Conservation (phyloP, 1,140 invertebrate species). For the Zeugodacus cucurbitae region DNA sequence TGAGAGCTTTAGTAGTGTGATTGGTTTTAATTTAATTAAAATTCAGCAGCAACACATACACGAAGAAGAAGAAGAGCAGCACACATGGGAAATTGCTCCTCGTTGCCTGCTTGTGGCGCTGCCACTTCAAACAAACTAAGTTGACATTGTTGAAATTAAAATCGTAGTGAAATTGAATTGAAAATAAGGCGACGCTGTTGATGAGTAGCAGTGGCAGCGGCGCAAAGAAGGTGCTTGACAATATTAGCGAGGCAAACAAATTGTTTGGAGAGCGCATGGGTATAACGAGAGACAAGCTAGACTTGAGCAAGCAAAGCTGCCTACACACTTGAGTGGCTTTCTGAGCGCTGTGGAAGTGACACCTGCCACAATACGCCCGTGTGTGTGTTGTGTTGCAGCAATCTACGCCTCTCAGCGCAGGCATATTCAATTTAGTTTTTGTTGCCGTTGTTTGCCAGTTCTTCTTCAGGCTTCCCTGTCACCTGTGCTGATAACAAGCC, state of each 20-base stretch:
- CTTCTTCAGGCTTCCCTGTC: not conserved
- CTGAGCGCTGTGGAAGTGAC: not conserved
- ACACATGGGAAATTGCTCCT: not conserved
- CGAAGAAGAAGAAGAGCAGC: not conserved
- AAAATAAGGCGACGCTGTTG: not conserved
- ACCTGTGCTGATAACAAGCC: not conserved
- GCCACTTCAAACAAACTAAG: constrained; percentile 26
- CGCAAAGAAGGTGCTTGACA: not conserved
- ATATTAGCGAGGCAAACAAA: not conserved
- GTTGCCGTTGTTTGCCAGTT: not conserved
- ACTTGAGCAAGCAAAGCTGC: not conserved
- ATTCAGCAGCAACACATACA: not conserved
- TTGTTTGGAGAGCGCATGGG: not conserved
- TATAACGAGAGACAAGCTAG: not conserved
- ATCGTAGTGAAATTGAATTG: not conserved
- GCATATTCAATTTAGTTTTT: not conserved
- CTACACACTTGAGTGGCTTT: not conserved
- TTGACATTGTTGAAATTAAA: constrained; percentile 28
- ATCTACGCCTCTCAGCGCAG: not conserved
- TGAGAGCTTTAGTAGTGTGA: not conserved
- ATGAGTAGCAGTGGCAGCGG: not conserved
- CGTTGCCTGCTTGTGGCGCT: not conserved
- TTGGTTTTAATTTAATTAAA: constrained; percentile 21
- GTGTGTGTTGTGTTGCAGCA: not conserved
- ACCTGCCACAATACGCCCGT: not conserved